Conservation (phyloP, 64 coral and sea anemone species). For the Anthopleura sola region DNA sequence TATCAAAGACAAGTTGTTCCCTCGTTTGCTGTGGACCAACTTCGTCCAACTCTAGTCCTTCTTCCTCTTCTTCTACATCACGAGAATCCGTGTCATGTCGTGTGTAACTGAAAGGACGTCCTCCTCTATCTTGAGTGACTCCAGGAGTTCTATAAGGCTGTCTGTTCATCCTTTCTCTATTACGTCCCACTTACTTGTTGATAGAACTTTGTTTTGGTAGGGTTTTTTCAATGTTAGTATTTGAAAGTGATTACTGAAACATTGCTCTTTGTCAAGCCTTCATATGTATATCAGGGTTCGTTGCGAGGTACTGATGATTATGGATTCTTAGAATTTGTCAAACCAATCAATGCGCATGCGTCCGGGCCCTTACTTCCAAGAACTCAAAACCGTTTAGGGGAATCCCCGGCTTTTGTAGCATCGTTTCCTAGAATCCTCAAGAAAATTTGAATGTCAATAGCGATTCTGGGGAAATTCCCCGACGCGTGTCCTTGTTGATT, state of each 20-base stretch:
- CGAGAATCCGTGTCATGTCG: neutral
- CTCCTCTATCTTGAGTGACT: neutral
- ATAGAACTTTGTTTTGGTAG: neutral
- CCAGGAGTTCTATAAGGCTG: neutral
- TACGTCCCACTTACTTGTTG: neutral
- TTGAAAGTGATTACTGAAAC: neutral
- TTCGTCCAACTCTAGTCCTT: neutral
- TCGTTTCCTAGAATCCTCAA: neutral
- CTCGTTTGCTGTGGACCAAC: neutral
- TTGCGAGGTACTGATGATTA: no score
- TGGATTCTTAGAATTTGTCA: neutral
- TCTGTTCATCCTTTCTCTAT: neutral
- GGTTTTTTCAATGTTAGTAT: neutral
- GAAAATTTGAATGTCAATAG: neutral
- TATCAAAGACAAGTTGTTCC: constrained; percentile 5
- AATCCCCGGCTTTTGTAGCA: neutral
- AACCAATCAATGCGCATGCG: neutral
- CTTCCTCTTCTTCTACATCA: neutral
- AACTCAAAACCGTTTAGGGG: neutral
- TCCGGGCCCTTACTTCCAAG: neutral
- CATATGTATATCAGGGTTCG: no score
- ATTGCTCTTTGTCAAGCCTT: neutral
- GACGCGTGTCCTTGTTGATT: no score
- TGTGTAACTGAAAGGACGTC: neutral
- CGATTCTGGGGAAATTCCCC: neutral